phyloP scores from a whole-genome alignment of 37 sponge, comb jelly and placozoan genomes.

The Theonella swinhoei region DNA sequence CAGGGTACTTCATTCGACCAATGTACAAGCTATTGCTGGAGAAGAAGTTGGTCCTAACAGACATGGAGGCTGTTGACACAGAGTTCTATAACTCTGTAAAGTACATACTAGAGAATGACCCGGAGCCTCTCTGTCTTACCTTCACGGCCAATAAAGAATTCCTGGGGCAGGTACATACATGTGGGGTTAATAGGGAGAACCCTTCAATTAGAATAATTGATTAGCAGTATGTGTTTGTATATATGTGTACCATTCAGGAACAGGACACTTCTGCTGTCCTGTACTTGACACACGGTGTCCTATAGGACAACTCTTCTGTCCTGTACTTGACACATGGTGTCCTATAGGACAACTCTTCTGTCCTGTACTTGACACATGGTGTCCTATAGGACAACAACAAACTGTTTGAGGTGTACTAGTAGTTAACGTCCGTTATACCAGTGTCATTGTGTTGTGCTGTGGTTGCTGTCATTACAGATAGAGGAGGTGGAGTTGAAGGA shows the following conservation, averaged over 20 bases:
- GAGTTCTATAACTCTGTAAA: slow-evolving; percentile 93
- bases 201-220: too few relatives aligned
- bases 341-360: too few relatives aligned
- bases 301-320: too few relatives aligned
- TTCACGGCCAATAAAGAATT: slow-evolving; percentile 84
- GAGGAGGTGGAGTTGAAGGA: slow-evolving; percentile 85
- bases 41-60: slow-evolving; percentile 78
- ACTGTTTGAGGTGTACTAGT: neutral
- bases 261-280: too few relatives aligned
- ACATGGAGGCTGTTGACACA: slow-evolving; percentile 92
- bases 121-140: slow-evolving; percentile 85
- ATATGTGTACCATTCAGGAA: too few relatives aligned
- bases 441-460: neutral
- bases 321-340: too few relatives aligned
- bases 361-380: too few relatives aligned
- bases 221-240: too few relatives aligned
- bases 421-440: neutral
- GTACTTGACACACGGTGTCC: too few relatives aligned
- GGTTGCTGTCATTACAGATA: too few relatives aligned
- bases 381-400: neutral
- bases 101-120: slow-evolving; percentile 98
- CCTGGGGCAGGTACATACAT: slow-evolving; percentile 82
- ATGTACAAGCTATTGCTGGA: slow-evolving; percentile 95
- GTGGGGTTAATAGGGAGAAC: too few relatives aligned
- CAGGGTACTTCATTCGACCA: slow-evolving; percentile 97